Evolutionary conservation across 1,140 invertebrate species (phyloP), one percentile per base, ranked within the genome.

Genomic region (Heliconius congener): DNA sequence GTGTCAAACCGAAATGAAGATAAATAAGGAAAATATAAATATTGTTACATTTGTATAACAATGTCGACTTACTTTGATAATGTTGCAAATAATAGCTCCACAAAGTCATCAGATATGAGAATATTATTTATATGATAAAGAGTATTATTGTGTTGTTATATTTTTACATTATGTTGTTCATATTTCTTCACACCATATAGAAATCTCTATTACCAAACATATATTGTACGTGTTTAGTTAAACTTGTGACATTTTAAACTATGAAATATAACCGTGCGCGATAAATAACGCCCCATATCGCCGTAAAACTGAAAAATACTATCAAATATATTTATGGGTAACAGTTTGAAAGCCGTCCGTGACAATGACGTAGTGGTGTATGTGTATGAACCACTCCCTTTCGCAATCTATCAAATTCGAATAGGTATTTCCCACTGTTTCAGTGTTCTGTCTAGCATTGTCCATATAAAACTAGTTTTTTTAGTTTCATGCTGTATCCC

Each of bases 251-350:
- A 66, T 27, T 66, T 16, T 13, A 52, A 23, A 13, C 9, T 30
- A 27, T 66, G 23, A 66, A 30, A 66, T 66, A 66, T 4, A 30
- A 27, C 60, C 23, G 23, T 66, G 60, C 46, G 18, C 70, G 57
- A 76, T 76, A 76, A 50, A 76, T 70, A 66, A 55, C 74, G 39
- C 8, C 18, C 9, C 34, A 76, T 66, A 70, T 30, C 39, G 74
- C n/a, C 57, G 60, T 70, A 66, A 76, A 76, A 76, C 74, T 76
- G 39, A 42, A 71, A 76, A 76, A 76, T 76, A 71, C 57, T 76
- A 76, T 76, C 74, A 70, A 76, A 76, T 76, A 76, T 76, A 70
- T 76, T 76, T 76, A 66, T 76, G 60, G 23, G 74, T 30, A 34
- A 66, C 34, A 46, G 57, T 46, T 46, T 76, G 74, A 76, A 76